Base-by-base conservation (phyloP, 2,113 vertebrate genomes). In the Albula glossodonta region DNA sequence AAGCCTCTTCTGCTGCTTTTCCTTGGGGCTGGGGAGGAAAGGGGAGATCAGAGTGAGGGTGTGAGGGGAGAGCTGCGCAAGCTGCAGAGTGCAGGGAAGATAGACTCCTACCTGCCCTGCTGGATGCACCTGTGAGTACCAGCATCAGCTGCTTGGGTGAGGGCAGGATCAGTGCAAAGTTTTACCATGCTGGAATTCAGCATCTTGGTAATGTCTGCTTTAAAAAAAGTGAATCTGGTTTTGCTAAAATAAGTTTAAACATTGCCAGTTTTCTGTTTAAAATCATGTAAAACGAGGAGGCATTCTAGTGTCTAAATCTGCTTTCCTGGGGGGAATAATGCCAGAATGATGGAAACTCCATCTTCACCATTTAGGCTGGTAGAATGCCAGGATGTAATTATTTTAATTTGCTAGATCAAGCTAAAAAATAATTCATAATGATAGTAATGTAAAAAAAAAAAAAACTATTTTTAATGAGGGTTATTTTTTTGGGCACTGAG, bases 81-180 rank as follows among this genome's bases (percentile, higher is more conserved):
- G 7, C 51, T 96, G 84, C 86, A 91, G 49, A 92, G 92, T 87
- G 60, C 88, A 51, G 92, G 92, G 81, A 13, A 50, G 74, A 86
- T 93, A 87, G 89, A 93, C 85, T 84, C 7, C 0, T 94, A 96
- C 90, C 91, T 95, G 86, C 89, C 94, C 84, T 97, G 97, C 92
- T 99, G 97, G 97, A 93, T 99, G 88, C 97, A 99, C 93, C 90
- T 98, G 98, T 99, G 90, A 88, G 96, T 92, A 83, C 84, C 22
- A 10, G 50, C 31, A 78, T 51, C 53, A 56, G 6, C 12, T 56
- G 53, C 53, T 56, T 12, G 53, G 12, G 6, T 56, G 12, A 56
- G 31, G 31, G 31, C 31, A 41, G 31, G 31, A 41, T 41, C 31
- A 41, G 31, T 41, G 31, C 1, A 41, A 41, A 41, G 31, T 41